Evolutionary conservation across 1,140 invertebrate genomes (phyloP).

Genomic region (Coelopa frigida): DNA sequence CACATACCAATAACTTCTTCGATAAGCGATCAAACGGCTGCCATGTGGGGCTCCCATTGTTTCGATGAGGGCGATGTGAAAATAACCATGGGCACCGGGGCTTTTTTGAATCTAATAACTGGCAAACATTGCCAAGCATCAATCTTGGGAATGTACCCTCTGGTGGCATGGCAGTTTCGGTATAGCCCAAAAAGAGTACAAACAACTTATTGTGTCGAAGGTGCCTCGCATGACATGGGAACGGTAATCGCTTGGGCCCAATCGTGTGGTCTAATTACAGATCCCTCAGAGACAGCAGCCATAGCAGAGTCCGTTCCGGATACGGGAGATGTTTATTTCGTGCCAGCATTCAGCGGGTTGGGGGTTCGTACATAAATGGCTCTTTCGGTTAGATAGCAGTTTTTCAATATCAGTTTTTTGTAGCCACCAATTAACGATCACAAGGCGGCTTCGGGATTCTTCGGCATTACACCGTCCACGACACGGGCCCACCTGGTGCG

Average conservation of each 20-base stretch:
- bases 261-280: conserved; percentile 62
- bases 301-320: conserved; percentile 67
- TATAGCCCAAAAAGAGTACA: conserved; percentile 39
- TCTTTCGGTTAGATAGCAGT: conserved; percentile 7
- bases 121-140: conserved; percentile 69
- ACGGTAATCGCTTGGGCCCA: conserved; percentile 81
- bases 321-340: conserved; percentile 77
- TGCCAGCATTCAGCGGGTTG: conserved; percentile 86
- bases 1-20: conserved; percentile 54
- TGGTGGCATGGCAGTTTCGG: conserved; percentile 82
- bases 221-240: conserved; percentile 78
- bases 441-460: conserved; percentile 70
- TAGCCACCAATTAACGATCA: conserved; percentile 85
- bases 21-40: conserved; percentile 76
- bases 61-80: conserved; percentile 78
- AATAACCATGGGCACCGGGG: conserved; percentile 89
- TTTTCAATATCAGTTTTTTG: conserved; percentile 19
- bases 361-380: conserved; percentile 52
- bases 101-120: conserved; percentile 86
- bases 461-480: conserved; percentile 76
- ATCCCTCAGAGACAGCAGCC: conserved; percentile 58
- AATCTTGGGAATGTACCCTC: conserved; percentile 74
- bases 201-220: conserved; percentile 73
- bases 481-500: conserved; percentile 71
- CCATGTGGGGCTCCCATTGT: conserved; percentile 87